Conservation (phyloP, 2,888 invertebrate genomes). For the Eumacrocentrus americanus region DNA sequence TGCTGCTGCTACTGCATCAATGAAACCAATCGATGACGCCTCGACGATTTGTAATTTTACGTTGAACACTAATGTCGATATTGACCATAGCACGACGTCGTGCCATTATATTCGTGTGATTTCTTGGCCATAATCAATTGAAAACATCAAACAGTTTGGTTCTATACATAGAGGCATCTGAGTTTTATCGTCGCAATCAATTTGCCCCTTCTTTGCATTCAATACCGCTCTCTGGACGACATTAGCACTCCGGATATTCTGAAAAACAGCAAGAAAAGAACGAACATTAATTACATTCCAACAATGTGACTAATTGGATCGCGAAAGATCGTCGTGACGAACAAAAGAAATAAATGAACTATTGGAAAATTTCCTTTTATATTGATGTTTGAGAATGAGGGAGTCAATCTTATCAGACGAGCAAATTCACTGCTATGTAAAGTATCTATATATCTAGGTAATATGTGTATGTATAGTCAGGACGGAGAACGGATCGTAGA, state of each 20-base stretch:
- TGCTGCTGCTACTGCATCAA: too few relatives aligned
- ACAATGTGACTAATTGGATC: constrained; percentile 12
- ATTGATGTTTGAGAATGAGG: too few relatives aligned
- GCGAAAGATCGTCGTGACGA: too few relatives aligned
- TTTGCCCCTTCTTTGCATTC: constrained; percentile 15
- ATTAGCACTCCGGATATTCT: constrained; percentile 10
- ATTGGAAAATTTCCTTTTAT: too few relatives aligned
- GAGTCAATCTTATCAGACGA: too few relatives aligned
- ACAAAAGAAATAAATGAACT: too few relatives aligned
- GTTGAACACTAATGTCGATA: too few relatives aligned
- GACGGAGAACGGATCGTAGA: not conserved
- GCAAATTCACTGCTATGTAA: not conserved
- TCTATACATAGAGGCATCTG: not conserved
- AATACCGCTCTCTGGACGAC: constrained; percentile 2
- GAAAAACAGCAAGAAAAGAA: not conserved
- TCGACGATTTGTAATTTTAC: too few relatives aligned
- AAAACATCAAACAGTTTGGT: too few relatives aligned
- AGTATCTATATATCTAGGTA: not conserved
- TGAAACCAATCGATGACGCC: too few relatives aligned
- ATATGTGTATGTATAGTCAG: not conserved
- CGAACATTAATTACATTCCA: constrained; percentile 12
- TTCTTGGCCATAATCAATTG: constrained; percentile 24
- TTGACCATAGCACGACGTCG: constrained; percentile 25
- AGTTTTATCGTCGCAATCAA: constrained; percentile 14
- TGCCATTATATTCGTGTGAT: constrained; percentile 17